Evolutionary conservation across 1,140 invertebrate genomes (phyloP).

Genomic region (Drosophila punjabiensis): DNA sequence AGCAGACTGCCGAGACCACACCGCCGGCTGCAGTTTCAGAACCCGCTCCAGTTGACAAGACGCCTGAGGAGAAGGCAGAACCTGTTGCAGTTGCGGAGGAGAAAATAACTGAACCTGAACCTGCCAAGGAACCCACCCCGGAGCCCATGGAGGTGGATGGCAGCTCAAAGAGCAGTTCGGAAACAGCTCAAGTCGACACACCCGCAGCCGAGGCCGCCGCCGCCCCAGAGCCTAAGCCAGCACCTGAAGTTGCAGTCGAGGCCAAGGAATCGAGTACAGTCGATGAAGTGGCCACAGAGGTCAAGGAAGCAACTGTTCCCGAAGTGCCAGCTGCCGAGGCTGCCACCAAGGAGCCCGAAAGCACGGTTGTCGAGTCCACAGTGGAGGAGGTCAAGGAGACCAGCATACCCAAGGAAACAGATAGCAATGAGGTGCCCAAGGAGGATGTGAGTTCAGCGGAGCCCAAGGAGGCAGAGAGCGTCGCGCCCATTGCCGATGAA

Average conservation of each 20-base stretch:
- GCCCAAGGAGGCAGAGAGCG: slow-evolving; percentile 24
- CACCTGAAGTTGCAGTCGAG: slow-evolving; percentile 13
- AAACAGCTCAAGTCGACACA: slow-evolving; percentile 43
- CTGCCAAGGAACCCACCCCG: slow-evolving; percentile 58
- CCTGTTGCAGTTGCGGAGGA: slow-evolving; percentile 27
- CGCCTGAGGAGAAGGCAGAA: slow-evolving; percentile 29
- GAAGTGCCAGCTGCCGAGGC: slow-evolving; percentile 18
- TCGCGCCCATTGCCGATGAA: slow-evolving; percentile 23
- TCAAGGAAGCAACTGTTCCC: slow-evolving; percentile 50
- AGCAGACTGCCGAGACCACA: slow-evolving; percentile 23
- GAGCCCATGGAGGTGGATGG: slow-evolving; percentile 81
- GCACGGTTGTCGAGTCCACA: slow-evolving; percentile 14
- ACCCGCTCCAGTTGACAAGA: slow-evolving; percentile 31
- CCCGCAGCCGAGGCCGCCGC: slow-evolving; percentile 22
- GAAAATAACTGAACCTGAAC: slow-evolving; percentile 41
- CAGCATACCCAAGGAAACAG: slow-evolving; percentile 21
- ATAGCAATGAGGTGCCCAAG: slow-evolving; percentile 16
- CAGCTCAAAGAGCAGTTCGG: slow-evolving; percentile 64
- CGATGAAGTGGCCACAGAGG: slow-evolving; percentile 45
- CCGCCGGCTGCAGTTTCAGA: slow-evolving; percentile 17
- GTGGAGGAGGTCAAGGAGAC: slow-evolving; percentile 17
- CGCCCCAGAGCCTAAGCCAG: slow-evolving; percentile 12
- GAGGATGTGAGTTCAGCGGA: slow-evolving; percentile 19
- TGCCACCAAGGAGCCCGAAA: slow-evolving; percentile 14
- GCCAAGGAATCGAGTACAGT: slow-evolving; percentile 32